Base-by-base conservation (phyloP, 1,140 invertebrate genomes). In the Acromyrmex charruanus region DNA sequence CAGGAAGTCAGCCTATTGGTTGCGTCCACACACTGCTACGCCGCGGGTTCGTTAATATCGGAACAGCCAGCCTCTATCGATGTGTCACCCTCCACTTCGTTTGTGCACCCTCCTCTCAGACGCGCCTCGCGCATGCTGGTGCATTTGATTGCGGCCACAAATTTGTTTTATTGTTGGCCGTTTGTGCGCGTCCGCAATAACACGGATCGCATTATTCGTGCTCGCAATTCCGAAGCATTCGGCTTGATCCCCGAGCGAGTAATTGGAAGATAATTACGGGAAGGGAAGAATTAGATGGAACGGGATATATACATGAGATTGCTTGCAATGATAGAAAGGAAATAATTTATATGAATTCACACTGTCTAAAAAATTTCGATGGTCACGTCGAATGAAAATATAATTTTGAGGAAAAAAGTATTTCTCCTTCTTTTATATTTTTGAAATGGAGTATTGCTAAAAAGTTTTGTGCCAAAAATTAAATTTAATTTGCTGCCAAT, bases 61-160 rank as follows among this genome's bases (percentile, higher is more conserved):
- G 49, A 44, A 10, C 63, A 14, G 21, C 35, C 31, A 10, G 58
- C n/a, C 25, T 72, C 28, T n/a, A 5, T 6, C 35, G 39, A 77
- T 28, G 21, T 49, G 39, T 77, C 75, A 77, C 16, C 2, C 39
- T 63, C 7, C 18, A 25, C 71, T 49, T 61, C 58, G 35, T 55
- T 59, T 12, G 55, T 35, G 3, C 53, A 5, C 25, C 44, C 28
- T 80, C 3, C 6, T 44, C 25, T 69, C 25, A 28, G 3, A 71
- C 28, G 49, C 58, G 10, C 35, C 16, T 75, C 39, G 53, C 4
- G 58, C 10, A 63, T 84, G 61, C 51, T 39, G 39, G 16, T 71
- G 51, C 55, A 75, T 74, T 75, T 61, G 55, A 75, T 84, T 61
- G 68, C 81, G 25, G 55, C 71, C 69, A 63, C 68, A 61, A 84